phyloP scores from a whole-genome alignment of 2,888 invertebrate species.

The Neoitamus cyanurus region DNA sequence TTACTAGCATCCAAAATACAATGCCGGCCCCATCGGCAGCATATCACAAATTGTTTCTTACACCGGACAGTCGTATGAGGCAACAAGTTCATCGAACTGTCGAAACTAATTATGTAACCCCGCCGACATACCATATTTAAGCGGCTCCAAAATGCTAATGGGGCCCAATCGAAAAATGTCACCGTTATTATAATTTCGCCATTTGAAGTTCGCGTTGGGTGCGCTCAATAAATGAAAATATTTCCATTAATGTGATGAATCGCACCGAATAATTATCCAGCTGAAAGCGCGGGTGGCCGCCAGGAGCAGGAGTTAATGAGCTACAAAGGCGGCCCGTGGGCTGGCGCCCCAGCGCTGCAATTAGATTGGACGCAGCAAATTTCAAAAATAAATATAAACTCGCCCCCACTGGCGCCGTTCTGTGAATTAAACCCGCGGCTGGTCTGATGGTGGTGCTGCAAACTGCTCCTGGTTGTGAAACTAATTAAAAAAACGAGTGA shows the following conservation, averaged over 20 bases:
- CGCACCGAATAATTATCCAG: background rate
- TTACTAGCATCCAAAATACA: background rate
- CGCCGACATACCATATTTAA: background rate
- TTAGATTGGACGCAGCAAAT: background rate
- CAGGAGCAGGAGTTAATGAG: background rate
- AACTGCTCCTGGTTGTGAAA: background rate
- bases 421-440: background rate
- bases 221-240: background rate
- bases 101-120: slow-evolving; percentile 11
- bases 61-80: background rate
- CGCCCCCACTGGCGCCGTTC: background rate
- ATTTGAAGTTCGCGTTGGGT: background rate
- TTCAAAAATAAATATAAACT: background rate
- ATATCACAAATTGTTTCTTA: background rate
- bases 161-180: background rate
- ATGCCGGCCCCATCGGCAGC: background rate
- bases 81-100: slow-evolving; percentile 20
- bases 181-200: background rate
- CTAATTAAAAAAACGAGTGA: background rate
- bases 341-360: background rate
- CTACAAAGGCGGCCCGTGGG: background rate
- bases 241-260: slow-evolving; percentile 17
- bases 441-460: background rate
- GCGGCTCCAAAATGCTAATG: background rate
- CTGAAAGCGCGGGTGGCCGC: background rate